phyloP scores from a whole-genome alignment of 2,888 invertebrate species.

The Choreutis nemorana region DNA sequence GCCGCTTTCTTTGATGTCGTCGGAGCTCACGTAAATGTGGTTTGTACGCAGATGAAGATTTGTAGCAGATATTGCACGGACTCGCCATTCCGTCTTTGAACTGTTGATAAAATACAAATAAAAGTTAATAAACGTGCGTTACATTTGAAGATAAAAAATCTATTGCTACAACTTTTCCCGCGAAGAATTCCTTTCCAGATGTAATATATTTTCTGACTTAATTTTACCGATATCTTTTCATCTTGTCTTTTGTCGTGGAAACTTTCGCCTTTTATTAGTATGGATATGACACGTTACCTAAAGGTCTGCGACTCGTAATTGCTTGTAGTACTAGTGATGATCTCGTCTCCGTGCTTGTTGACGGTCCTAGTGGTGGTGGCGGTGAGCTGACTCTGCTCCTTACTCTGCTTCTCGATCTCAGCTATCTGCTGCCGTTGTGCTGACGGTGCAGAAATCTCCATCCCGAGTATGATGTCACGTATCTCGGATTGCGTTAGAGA shows the following conservation, averaged over 20 bases:
- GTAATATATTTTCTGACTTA: background rate
- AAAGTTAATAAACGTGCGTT: background rate
- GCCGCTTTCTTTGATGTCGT: slow-evolving; percentile 99
- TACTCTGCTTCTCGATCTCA: slow-evolving; percentile 99
- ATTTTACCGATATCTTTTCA: no score
- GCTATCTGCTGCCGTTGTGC: slow-evolving; percentile 99
- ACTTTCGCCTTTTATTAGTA: no score
- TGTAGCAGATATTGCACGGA: slow-evolving; percentile 96
- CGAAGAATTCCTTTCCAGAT: no score
- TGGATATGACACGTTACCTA: slow-evolving; percentile 33
- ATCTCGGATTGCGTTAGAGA: slow-evolving; percentile 99
- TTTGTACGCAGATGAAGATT: slow-evolving; percentile 97
- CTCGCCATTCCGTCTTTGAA: slow-evolving; percentile 99
- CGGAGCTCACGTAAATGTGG: slow-evolving; percentile 99
- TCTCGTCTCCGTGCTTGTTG: slow-evolving; percentile 99
- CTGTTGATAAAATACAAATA: slow-evolving; percentile 40
- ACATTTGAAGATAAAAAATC: no score
- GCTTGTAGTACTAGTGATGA: slow-evolving; percentile 98
- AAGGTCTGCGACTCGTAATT: slow-evolving; percentile 99
- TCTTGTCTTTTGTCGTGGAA: no score
- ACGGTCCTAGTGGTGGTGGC: slow-evolving; percentile 98
- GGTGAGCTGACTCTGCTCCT: slow-evolving; percentile 97
- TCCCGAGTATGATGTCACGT: slow-evolving; percentile 97
- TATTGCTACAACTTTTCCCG: no score
- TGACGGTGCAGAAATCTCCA: slow-evolving; percentile 99